Conservation (phyloP, 1,140 invertebrate species). For the Brachystomella parvula region DNA sequence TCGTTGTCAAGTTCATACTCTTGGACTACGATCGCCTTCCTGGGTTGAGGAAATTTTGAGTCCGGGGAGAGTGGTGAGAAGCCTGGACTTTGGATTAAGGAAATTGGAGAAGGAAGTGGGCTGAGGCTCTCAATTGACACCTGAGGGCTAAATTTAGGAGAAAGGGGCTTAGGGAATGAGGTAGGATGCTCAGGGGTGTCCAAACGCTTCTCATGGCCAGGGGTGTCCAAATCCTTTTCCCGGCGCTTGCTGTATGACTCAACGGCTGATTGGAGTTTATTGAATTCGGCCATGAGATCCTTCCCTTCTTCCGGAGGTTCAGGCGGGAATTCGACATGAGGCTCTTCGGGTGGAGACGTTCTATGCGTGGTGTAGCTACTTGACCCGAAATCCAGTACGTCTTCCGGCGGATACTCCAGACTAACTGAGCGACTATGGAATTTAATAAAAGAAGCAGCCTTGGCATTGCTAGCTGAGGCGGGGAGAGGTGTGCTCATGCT, state of each 20-base stretch:
- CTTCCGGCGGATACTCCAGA: constrained; percentile 7
- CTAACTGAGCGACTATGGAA: constrained; percentile 29
- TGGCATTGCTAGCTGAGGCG: constrained; percentile 28
- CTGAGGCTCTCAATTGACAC: constrained; percentile 17
- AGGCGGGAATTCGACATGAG: background rate
- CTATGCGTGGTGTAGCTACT: background rate
- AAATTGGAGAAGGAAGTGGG: constrained; percentile 15
- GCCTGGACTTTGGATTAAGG: background rate
- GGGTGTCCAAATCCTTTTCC: constrained; percentile 17
- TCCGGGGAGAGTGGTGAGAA: constrained; percentile 32
- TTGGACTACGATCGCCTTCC: constrained; percentile 34
- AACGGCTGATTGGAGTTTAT: constrained; percentile 31
- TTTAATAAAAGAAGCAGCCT: constrained; percentile 30
- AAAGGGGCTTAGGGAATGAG: constrained; percentile 10
- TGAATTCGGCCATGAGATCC: constrained; percentile 36
- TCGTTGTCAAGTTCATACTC: constrained; percentile 33
- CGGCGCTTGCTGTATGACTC: constrained; percentile 29
- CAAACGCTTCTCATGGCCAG: background rate
- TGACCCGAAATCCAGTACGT: background rate
- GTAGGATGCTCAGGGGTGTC: background rate
- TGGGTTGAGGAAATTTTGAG: constrained; percentile 24
- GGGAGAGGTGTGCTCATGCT: constrained; percentile 35
- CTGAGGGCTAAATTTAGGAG: constrained; percentile 23
- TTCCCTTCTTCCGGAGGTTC: constrained; percentile 19
- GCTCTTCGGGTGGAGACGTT: background rate